These are phyloP conservation scores for Pseudomyrmex concolor DNA, from an alignment of 1,140 invertebrate species.

Conservation along the genomic window DNA sequence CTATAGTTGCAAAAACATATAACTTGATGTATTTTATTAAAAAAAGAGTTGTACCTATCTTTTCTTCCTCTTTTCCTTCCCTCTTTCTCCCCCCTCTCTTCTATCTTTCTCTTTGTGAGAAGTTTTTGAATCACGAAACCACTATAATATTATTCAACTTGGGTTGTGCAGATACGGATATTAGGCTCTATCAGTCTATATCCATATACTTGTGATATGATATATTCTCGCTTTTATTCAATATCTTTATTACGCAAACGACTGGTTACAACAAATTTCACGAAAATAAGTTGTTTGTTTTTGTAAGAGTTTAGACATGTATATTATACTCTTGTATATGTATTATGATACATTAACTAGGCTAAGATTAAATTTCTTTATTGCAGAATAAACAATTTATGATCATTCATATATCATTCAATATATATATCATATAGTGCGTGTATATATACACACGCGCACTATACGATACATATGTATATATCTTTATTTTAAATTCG, in stretches of 20 bases:
- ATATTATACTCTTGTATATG: not conserved
- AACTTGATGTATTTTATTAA: conserved; percentile 75
- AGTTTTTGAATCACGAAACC: conserved; percentile 47
- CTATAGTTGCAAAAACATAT: conserved; percentile 53
- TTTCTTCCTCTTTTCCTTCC: too few relatives aligned
- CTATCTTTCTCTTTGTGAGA: not conserved
- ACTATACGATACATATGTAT: too few relatives aligned
- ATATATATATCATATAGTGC: not conserved
- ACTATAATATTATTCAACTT: conserved; percentile 58
- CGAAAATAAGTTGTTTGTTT: conserved; percentile 55
- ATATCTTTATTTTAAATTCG: not conserved
- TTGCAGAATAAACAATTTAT: conserved; percentile 16
- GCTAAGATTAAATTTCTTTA: conserved; percentile 33
- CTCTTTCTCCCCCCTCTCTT: too few relatives aligned
- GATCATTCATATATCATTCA: conserved; percentile 28
- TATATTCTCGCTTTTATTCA: conserved; percentile 57
- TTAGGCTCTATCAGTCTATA: conserved; percentile 36
- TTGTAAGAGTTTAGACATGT: conserved; percentile 55
- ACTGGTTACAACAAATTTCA: conserved; percentile 34
- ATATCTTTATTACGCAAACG: conserved; percentile 47
- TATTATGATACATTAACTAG: conserved; percentile 47
- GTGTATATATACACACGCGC: too few relatives aligned
- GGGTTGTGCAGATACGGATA: conserved; percentile 58
- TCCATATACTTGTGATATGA: conserved; percentile 60
- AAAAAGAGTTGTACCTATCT: conserved; percentile 41